A percentile compares a stretch with the other conserved stretches of the same genome.
Evolutionary conservation across 2,888 invertebrate species (phyloP).

Genomic region (Phymatocera aterrima): DNA sequence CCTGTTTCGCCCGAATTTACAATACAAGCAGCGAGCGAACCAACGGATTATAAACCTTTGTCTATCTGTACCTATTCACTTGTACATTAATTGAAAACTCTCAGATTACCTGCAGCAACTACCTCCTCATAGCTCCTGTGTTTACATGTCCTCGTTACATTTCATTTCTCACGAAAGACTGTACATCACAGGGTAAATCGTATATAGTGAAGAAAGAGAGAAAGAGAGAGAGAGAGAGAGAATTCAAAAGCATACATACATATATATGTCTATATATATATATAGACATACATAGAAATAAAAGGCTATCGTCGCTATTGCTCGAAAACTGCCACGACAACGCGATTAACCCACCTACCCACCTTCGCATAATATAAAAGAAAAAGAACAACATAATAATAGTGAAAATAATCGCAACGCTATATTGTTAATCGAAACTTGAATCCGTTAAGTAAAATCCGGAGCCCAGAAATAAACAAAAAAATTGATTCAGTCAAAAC

Average conservation of each 20-base stretch:
- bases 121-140: conserved; percentile 22
- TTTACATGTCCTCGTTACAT: conserved; percentile 22
- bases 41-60: background rate
- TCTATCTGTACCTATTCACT: background rate
- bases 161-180: conserved; percentile 20
- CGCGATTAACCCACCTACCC: too few species aligned
- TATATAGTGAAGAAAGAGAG: background rate
- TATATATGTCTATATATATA: background rate
- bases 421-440: background rate
- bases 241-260: background rate
- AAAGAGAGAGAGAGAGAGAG: background rate
- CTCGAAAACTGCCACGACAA: conserved; percentile 32
- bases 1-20: background rate
- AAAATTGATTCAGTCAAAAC: too few species aligned
- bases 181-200: conserved; percentile 36
- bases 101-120: conserved; percentile 14
- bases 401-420: background rate
- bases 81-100: conserved; percentile 11
- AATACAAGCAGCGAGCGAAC: background rate
- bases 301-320: background rate
- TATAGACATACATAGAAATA: background rate
- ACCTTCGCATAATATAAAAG: too few species aligned
- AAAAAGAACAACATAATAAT: background rate
- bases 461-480: too few species aligned
- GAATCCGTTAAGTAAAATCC: too few species aligned